These are phyloP conservation scores for Siphamia tubifer DNA, from an alignment of 2,113 vertebrate genomes.

Conservation along the genomic window DNA sequence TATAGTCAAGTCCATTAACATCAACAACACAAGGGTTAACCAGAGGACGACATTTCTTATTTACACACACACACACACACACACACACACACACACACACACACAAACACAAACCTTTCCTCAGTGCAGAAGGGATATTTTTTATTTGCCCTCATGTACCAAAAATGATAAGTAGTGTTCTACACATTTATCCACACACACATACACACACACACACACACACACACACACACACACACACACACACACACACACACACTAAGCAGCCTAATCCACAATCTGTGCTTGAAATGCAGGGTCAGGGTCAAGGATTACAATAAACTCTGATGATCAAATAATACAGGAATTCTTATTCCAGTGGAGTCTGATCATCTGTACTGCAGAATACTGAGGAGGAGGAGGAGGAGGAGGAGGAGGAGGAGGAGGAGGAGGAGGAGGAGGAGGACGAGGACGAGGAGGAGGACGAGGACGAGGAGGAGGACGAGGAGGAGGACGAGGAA, in stretches of 20 bases:
- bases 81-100: no score
- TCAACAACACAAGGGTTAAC: slow-evolving; percentile 36
- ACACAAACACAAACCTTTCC: background rate
- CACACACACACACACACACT: slow-evolving; percentile 4
- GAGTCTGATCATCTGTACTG: slow-evolving; percentile 53
- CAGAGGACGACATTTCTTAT: slow-evolving; percentile 30
- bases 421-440: background rate
- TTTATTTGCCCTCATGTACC: background rate
- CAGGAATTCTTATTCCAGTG: slow-evolving; percentile 80
- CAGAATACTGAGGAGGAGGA: slow-evolving; percentile 60
- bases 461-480: background rate
- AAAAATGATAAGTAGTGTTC: slow-evolving; percentile 7
- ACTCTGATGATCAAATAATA: slow-evolving; percentile 83
- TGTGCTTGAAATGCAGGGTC: slow-evolving; percentile 83
- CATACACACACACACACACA: slow-evolving; percentile 29
- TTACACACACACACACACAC: background rate
- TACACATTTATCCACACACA: slow-evolving; percentile 10
- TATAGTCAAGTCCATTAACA: slow-evolving; percentile 16
- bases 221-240: slow-evolving; percentile 15
- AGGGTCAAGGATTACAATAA: slow-evolving; percentile 85
- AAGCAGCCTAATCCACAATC: slow-evolving; percentile 79
- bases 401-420: background rate
- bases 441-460: background rate
- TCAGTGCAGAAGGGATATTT: background rate
- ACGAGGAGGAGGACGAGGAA: background rate